phyloP scores from a whole-genome alignment of 2,888 invertebrate genomes.

The Tryphoninae sp. region DNA sequence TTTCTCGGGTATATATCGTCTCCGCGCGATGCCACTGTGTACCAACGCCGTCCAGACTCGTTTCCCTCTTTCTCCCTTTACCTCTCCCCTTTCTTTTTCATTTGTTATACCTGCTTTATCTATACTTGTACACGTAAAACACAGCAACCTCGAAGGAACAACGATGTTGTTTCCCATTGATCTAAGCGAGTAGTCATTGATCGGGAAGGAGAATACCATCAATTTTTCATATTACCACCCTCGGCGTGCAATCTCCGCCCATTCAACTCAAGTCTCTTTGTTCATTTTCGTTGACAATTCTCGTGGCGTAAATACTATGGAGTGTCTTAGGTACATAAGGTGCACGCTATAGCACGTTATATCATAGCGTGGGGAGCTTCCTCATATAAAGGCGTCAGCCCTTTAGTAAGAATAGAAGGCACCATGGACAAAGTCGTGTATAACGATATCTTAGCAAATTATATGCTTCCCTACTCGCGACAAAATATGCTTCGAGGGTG shows the following conservation, averaged over 20 bases:
- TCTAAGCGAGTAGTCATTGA: constrained; percentile 43
- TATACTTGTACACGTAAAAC: constrained; percentile 9
- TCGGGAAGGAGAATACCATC: constrained; percentile 46
- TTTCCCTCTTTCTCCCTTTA: constrained; percentile 9
- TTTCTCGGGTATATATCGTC: background rate
- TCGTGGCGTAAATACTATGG: too few relatives aligned
- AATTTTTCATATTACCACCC: constrained; percentile 69
- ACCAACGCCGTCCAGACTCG: background rate
- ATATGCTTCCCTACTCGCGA: too few relatives aligned
- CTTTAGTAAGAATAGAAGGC: too few relatives aligned
- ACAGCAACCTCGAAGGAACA: constrained; percentile 4
- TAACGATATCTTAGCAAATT: too few relatives aligned
- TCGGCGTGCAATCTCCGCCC: background rate
- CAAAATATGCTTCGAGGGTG: too few relatives aligned
- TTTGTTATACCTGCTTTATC: background rate
- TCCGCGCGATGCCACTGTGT: background rate
- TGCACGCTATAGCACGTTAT: too few relatives aligned
- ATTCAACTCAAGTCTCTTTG: too few relatives aligned
- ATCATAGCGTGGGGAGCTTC: too few relatives aligned
- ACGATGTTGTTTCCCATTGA: constrained; percentile 46
- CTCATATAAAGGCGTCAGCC: too few relatives aligned
- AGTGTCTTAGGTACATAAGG: too few relatives aligned
- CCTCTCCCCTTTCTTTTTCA: background rate
- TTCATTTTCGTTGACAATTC: too few relatives aligned
- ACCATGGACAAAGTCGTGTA: too few relatives aligned